Evolutionary conservation across 2,797 vertebrate genomes (phyloP).

Genomic region (Setipinna tenuifilis): DNA sequence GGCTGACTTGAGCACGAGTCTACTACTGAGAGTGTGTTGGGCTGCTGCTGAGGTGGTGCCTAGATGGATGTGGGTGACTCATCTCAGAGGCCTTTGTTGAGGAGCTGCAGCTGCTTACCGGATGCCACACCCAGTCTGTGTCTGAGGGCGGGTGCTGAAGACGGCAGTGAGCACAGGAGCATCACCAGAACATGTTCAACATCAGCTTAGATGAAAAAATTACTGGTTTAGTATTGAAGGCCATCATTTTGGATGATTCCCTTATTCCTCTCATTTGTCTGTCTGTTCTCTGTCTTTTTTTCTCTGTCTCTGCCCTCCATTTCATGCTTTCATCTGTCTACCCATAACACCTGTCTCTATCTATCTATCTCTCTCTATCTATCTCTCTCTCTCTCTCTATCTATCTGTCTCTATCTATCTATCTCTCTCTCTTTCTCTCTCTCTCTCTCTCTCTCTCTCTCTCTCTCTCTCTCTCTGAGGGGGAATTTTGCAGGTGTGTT

Average conservation of each 20-base stretch:
- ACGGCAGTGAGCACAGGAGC: neutral
- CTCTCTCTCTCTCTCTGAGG: neutral
- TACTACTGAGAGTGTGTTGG: neutral
- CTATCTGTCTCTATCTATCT: too few species aligned
- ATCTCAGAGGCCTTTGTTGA: neutral
- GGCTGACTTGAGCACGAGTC: neutral
- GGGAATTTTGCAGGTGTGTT: neutral
- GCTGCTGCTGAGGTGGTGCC: neutral
- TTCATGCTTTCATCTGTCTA: too few species aligned
- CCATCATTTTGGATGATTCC: neutral
- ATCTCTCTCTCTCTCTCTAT: too few species aligned
- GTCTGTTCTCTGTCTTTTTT: too few species aligned
- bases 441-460: neutral
- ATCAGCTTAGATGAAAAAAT: neutral
- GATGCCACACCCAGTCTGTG: neutral
- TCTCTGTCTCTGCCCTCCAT: too few species aligned
- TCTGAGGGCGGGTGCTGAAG: neutral
- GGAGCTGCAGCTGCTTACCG: neutral
- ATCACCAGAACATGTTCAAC: neutral
- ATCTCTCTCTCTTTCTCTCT: neutral
- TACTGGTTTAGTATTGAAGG: neutral
- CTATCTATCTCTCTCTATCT: too few species aligned
- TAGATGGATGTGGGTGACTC: neutral
- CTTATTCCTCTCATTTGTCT: neutral
- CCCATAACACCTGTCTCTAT: too few species aligned